Percentiles rank a stretch among this genome's conserved stretches.
Evolutionary conservation across 1,140 invertebrate genomes (phyloP).

Genomic region (Eufriesea mexicana): DNA sequence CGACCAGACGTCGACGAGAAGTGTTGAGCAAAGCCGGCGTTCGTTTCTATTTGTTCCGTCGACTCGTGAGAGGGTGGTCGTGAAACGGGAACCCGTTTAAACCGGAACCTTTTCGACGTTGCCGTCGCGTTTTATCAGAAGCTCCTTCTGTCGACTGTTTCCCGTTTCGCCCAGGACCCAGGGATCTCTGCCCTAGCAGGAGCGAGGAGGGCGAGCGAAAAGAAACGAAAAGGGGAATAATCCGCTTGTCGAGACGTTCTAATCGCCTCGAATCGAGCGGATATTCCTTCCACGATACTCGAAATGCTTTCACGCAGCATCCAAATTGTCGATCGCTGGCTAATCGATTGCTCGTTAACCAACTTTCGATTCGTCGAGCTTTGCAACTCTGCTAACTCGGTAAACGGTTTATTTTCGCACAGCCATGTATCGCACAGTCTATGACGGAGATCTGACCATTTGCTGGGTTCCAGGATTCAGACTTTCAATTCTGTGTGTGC

Average conservation of each 20-base stretch:
- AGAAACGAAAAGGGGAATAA: neutral
- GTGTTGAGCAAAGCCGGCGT: conserved; percentile 12
- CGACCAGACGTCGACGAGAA: conserved; percentile 7
- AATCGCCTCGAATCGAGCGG: neutral
- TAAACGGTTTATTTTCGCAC: neutral
- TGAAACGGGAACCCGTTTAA: neutral
- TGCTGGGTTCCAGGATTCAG: too few relatives aligned
- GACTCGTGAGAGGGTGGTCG: neutral
- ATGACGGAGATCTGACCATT: too few relatives aligned
- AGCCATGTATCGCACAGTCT: too few relatives aligned
- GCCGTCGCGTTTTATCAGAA: neutral
- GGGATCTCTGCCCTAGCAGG: too few relatives aligned
- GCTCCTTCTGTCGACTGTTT: neutral
- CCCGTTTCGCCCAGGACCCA: neutral
- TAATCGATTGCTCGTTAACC: conserved; percentile 5
- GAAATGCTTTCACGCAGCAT: neutral
- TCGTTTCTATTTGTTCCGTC: conserved; percentile 21
- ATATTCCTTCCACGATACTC: neutral
- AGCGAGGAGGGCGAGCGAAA: too few relatives aligned
- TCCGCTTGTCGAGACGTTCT: neutral
- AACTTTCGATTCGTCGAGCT: neutral
- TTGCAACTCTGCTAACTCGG: neutral
- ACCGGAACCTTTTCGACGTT: neutral
- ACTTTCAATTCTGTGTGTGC: too few relatives aligned
- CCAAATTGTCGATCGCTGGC: neutral